Evolutionary conservation across 1,140 invertebrate genomes (phyloP), one percentile per base, ranked within the genome.

Genomic region (Nephila pilipes): DNA sequence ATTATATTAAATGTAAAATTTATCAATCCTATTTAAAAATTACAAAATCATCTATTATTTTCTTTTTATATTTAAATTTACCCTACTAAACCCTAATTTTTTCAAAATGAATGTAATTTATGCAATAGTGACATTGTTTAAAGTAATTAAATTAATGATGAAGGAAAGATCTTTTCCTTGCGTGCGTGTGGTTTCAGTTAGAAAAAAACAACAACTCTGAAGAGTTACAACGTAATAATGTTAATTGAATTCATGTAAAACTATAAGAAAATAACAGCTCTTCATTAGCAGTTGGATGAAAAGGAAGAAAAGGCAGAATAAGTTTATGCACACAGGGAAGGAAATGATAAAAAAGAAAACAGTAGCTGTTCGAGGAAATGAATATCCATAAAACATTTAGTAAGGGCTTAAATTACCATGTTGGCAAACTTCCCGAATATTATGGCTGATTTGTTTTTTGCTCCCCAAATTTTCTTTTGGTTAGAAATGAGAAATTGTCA

Each of bases 311-410:
- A 75, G 16, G 32, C 29, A 25, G 6, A 75, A 75, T 36, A 36
- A 36, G 69, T 75, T 75, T 29, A 65, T 46, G 8, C 63, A 65
- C 14, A 46, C n/a, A n/a, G n/a, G n/a, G 22, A 14, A 75, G 36
- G 29, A 32, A 69, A 69, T 32, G 22, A n/a, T 69, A 25, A 16
- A 4, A 60, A 32, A 69, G 65, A 25, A 75, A 32, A 75, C 29
- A 32, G 69, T 32, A 75, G 69, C 63, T 75, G 29, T 75, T 69
- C 29, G 18, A 16, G 69, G 69, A 75, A 75, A 75, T 75, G 29
- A 75, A 75, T 75, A 75, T 75, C 25, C 29, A 75, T 75, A 32
- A 75, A 18, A 75, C 69, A 75, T 75, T 75, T 75, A 75, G 29
- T 32, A 32, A 75, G 69, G 18, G 25, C 69, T 75, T 75, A 75